phyloP scores from a whole-genome alignment of 2,888 invertebrate species.

The Athrips mouffetella region DNA sequence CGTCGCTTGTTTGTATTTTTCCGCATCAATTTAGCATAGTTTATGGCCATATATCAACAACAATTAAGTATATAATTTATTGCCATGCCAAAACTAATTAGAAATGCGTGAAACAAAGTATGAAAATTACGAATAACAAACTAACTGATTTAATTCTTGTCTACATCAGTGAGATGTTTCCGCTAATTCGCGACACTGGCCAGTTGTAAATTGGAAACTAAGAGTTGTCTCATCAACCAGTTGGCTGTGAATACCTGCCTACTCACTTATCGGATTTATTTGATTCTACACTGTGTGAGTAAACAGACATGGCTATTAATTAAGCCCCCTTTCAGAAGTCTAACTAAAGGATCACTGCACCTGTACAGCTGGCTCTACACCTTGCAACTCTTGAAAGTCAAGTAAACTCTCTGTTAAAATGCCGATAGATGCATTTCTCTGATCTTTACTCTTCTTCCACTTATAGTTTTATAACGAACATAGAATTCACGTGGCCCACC shows the following conservation, averaged over 20 bases:
- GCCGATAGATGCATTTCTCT: not conserved
- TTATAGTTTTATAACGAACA: no score
- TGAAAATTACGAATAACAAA: no score
- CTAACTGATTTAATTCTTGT: no score
- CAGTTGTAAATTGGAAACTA: no score
- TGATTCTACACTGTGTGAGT: not conserved
- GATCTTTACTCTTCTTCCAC: not conserved
- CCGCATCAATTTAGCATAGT: no score
- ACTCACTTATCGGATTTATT: conserved; percentile 1
- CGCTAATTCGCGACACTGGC: no score
- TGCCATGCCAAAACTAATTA: no score
- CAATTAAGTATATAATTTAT: no score
- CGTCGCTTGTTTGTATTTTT: no score
- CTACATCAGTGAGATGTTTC: no score
- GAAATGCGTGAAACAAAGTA: no score
- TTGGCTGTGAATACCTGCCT: not conserved
- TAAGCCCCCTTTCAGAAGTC: not conserved
- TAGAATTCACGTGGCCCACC: not conserved
- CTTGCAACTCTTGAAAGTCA: not conserved
- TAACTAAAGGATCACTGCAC: not conserved
- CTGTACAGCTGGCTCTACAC: not conserved
- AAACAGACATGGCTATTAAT: not conserved
- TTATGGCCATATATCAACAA: no score
- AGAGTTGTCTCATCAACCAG: not conserved
- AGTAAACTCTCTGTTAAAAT: not conserved